Conservation (phyloP, 2,113 vertebrate genomes). For the Rhynchomys soricoides region DNA sequence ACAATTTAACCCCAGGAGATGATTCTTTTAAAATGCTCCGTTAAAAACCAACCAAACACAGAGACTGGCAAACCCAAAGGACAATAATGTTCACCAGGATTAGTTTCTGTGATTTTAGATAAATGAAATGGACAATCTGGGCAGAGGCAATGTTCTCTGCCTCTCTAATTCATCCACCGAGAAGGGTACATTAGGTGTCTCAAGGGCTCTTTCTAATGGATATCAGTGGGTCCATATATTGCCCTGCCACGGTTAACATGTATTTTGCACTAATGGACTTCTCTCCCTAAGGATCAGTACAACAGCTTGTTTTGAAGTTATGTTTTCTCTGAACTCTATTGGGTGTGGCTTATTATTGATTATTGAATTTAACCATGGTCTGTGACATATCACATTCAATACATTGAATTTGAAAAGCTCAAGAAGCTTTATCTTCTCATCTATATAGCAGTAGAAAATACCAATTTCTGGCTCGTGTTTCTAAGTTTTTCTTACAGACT, state of each 20-base stretch:
- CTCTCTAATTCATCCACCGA: neutral
- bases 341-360: neutral
- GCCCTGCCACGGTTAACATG: neutral
- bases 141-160: neutral
- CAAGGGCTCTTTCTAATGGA: slow-evolving; percentile 20
- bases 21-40: slow-evolving; percentile 44
- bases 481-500: neutral
- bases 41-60: slow-evolving; percentile 13
- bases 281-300: neutral
- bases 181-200: neutral
- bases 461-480: neutral
- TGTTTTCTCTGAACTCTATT: slow-evolving; percentile 25
- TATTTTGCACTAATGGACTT: neutral
- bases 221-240: neutral
- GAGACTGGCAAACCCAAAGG: neutral
- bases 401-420: slow-evolving; percentile 23
- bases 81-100: slow-evolving; percentile 4
- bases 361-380: neutral
- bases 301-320: slow-evolving; percentile 1
- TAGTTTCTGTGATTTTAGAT: slow-evolving; percentile 1
- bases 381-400: neutral
- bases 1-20: slow-evolving; percentile 30
- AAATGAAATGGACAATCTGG: neutral
- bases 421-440: neutral
- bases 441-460: neutral